These are phyloP conservation scores for Sinonovacula constricta DNA, from an alignment of 1,140 invertebrate genomes.

Conservation along the genomic window DNA sequence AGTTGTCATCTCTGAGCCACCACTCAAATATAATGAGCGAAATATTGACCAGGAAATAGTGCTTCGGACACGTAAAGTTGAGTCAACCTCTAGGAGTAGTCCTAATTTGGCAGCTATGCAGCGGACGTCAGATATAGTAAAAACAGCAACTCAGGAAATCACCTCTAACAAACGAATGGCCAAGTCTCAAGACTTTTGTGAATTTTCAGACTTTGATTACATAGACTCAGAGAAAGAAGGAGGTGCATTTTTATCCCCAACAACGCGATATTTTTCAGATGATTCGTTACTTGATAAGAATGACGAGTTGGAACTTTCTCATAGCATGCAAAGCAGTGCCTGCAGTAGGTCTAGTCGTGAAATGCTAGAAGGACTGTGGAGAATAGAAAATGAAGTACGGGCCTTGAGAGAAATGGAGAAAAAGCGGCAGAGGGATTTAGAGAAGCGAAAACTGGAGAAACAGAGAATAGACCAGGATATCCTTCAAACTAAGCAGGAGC, in stretches of 20 bases:
- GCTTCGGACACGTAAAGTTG: constrained; percentile 48
- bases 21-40: constrained; percentile 61
- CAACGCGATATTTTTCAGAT: constrained; percentile 64
- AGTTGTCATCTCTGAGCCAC: constrained; percentile 26
- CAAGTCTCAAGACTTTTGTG: constrained; percentile 60
- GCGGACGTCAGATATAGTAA: constrained; percentile 20
- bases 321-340: constrained; percentile 56
- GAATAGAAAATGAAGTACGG: constrained; percentile 68
- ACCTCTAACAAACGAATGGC: constrained; percentile 51
- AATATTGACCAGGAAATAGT: constrained; percentile 73
- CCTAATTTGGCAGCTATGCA: constrained; percentile 56
- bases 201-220: constrained; percentile 64
- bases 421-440: constrained; percentile 71
- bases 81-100: constrained; percentile 59
- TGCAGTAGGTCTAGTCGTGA: constrained; percentile 59
- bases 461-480: constrained; percentile 82
- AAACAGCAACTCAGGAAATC: constrained; percentile 11
- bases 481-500: constrained; percentile 83
- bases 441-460: constrained; percentile 81
- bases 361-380: constrained; percentile 64
- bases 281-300: constrained; percentile 69
- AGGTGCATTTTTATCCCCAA: constrained; percentile 46
- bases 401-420: constrained; percentile 67
- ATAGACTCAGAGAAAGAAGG: constrained; percentile 54
- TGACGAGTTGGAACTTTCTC: constrained; percentile 71